Evolutionary conservation across 2,113 vertebrate genomes (phyloP).

Genomic region (Otocyon megalotis): DNA sequence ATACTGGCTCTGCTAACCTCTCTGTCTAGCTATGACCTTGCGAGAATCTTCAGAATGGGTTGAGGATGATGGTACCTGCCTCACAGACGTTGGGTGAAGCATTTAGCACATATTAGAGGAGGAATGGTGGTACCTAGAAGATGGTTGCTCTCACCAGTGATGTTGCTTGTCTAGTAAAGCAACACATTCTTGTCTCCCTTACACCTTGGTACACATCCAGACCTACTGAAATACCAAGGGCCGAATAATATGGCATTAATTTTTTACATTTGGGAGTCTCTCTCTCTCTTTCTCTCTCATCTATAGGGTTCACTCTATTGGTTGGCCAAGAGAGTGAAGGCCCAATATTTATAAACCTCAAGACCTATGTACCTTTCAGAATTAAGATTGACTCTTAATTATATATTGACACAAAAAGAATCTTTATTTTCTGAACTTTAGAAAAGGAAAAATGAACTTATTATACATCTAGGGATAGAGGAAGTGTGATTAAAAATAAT

Average conservation of each 20-base stretch:
- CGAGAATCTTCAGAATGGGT: neutral
- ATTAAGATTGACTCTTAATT: neutral
- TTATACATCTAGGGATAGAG: neutral
- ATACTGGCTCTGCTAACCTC: neutral
- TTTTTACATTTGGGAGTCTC: neutral
- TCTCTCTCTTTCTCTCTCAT: neutral
- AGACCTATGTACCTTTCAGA: neutral
- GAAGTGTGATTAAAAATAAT: neutral
- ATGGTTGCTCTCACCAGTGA: neutral
- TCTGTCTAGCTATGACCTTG: neutral
- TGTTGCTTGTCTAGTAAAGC: neutral
- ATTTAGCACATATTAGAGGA: neutral
- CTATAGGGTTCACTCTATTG: neutral
- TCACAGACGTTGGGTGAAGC: neutral
- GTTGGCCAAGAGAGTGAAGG: neutral
- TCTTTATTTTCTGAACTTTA: slow-evolving; percentile 25
- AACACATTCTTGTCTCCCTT: neutral
- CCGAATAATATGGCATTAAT: neutral
- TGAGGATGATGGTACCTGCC: neutral
- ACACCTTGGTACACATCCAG: neutral
- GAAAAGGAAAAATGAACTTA: slow-evolving; percentile 47
- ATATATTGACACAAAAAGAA: neutral
- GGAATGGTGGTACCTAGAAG: neutral
- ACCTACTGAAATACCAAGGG: neutral
- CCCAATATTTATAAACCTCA: neutral